phyloP scores from a whole-genome alignment of 2,888 invertebrate species.

The Meloe dianella region DNA sequence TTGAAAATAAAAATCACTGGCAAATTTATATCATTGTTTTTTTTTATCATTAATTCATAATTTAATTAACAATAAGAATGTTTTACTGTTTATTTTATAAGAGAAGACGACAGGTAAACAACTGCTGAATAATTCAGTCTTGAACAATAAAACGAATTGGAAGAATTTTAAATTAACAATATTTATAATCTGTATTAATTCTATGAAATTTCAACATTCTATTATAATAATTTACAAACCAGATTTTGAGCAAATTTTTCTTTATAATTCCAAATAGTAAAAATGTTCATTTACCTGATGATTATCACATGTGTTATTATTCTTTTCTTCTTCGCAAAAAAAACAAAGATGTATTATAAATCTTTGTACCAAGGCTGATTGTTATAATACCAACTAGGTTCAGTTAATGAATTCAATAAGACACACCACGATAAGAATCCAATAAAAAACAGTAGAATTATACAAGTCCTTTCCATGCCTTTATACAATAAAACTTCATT shows the following conservation, averaged over 20 bases:
- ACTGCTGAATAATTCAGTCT: background rate
- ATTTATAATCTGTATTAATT: background rate
- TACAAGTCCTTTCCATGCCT: slow-evolving; percentile 64
- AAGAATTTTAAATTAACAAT: background rate
- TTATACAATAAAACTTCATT: slow-evolving; percentile 70
- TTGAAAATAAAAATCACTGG: no score
- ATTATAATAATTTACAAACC: background rate
- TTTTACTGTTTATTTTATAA: background rate
- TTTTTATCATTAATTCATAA: background rate
- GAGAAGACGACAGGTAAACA: background rate
- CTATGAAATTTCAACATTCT: background rate
- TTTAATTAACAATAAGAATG: background rate
- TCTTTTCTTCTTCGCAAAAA: background rate
- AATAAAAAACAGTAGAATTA: slow-evolving; percentile 72
- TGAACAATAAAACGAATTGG: background rate
- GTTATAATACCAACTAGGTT: slow-evolving; percentile 61
- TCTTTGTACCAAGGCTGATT: slow-evolving; percentile 37
- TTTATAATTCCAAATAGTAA: background rate
- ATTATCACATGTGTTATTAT: background rate
- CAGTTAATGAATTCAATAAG: slow-evolving; percentile 77
- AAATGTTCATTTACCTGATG: background rate
- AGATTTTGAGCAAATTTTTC: background rate
- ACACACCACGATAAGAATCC: slow-evolving; percentile 82
- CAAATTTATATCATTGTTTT: no score
- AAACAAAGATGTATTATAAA: slow-evolving; percentile 1